These are phyloP conservation scores for Sycophila sp. DNA, from an alignment of 1,140 invertebrate species.

Conservation along the genomic window DNA sequence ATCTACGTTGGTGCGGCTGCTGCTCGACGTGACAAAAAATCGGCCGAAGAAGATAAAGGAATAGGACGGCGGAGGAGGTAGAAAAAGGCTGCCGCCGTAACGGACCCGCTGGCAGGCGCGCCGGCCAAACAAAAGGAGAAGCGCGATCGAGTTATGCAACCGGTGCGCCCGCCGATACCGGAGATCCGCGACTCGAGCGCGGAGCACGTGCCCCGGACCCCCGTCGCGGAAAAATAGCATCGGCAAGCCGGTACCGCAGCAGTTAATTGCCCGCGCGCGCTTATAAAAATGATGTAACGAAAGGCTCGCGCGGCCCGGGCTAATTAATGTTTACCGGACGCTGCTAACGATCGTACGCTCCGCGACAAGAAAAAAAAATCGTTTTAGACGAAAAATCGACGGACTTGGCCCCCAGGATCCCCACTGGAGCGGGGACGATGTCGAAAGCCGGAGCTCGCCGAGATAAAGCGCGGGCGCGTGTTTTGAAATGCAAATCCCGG, in stretches of 20 bases:
- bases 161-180: neutral
- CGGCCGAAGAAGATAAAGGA: neutral
- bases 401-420: neutral
- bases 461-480: slow-evolving; percentile 6
- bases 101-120: neutral
- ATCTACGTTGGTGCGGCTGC: neutral
- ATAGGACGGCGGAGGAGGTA: neutral
- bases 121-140: slow-evolving; percentile 3
- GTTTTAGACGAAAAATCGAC: neutral
- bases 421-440: neutral
- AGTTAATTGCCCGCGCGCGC: too few species aligned
- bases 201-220: neutral
- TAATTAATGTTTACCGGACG: too few species aligned
- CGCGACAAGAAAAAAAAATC: too few species aligned
- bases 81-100: neutral
- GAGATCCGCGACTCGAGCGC: neutral
- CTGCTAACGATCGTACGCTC: too few species aligned
- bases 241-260: too few species aligned
- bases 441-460: neutral
- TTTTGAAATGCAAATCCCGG: slow-evolving; percentile 25
- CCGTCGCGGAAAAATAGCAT: neutral
- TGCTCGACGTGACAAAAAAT: neutral
- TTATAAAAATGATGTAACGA: too few species aligned
- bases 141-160: neutral
- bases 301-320: too few species aligned